Evolutionary conservation across 2,797 vertebrate genomes (phyloP).

Genomic region (Lutjanus campechanus): DNA sequence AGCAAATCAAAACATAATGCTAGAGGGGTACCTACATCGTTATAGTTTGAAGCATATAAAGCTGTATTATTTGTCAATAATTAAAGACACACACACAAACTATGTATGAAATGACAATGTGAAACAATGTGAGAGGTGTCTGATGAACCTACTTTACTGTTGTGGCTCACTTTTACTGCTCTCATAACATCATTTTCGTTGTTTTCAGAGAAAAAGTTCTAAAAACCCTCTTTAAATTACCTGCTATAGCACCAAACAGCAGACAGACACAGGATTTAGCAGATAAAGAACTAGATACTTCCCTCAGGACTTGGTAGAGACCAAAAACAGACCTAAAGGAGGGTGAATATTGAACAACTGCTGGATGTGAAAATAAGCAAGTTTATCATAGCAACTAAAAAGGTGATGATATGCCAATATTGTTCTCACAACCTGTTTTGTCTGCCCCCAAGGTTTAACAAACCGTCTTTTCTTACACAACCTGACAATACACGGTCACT

Average conservation of each 20-base stretch:
- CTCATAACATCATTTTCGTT: neutral
- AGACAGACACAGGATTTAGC: neutral
- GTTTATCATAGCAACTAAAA: neutral
- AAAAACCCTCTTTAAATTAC: neutral
- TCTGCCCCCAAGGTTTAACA: too few species aligned
- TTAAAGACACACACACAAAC: too few species aligned
- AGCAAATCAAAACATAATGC: too few species aligned
- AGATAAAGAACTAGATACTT: neutral
- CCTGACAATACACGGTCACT: neutral
- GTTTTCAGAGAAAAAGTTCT: neutral
- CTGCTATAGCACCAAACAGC: neutral
- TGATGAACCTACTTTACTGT: neutral
- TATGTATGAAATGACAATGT: neutral
- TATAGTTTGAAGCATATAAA: too few species aligned
- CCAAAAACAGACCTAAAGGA: neutral
- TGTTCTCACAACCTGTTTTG: too few species aligned
- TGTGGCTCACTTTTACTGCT: neutral
- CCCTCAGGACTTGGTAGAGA: too few species aligned
- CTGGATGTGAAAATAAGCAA: neutral
- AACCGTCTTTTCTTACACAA: neutral
- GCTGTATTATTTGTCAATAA: too few species aligned
- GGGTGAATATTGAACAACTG: neutral
- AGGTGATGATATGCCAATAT: neutral
- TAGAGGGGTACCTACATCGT: too few species aligned
- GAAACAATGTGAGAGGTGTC: neutral